phyloP scores from a whole-genome alignment of 2,888 invertebrate genomes.

The Mythimna loreyi region DNA sequence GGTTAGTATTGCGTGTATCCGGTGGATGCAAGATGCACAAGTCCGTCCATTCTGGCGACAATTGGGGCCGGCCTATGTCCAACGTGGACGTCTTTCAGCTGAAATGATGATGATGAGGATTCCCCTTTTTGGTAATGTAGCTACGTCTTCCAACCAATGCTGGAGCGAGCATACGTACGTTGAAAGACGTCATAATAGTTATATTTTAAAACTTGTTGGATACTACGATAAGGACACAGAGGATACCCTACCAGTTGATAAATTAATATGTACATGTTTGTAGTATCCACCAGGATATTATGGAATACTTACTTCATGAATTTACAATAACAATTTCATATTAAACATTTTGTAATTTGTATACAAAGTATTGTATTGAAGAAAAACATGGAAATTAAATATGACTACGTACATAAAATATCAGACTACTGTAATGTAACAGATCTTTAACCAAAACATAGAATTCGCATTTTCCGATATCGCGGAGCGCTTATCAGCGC shows the following conservation, averaged over 20 bases:
- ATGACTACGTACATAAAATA: background rate
- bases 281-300: background rate
- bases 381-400: background rate
- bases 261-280: background rate
- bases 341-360: background rate
- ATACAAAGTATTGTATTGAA: background rate
- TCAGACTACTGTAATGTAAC: background rate
- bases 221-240: too few relatives aligned
- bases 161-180: too few relatives aligned
- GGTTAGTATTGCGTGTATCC: too few relatives aligned
- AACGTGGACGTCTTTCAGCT: too few relatives aligned
- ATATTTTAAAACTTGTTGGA: too few relatives aligned
- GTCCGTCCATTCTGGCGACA: too few relatives aligned
- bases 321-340: background rate
- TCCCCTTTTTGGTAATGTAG: too few relatives aligned
- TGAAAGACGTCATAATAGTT: too few relatives aligned
- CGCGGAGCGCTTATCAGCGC: slow-evolving; percentile 11
- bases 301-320: background rate
- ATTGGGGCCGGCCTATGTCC: too few relatives aligned
- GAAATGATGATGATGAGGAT: too few relatives aligned
- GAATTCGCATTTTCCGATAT: background rate
- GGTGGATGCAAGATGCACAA: too few relatives aligned
- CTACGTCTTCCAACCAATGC: too few relatives aligned
- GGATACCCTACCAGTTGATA: background rate
- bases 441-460: slow-evolving; percentile 11